Base-by-base conservation (phyloP, 92 coral and sea anemone species). In the Pocillopora grandis region DNA sequence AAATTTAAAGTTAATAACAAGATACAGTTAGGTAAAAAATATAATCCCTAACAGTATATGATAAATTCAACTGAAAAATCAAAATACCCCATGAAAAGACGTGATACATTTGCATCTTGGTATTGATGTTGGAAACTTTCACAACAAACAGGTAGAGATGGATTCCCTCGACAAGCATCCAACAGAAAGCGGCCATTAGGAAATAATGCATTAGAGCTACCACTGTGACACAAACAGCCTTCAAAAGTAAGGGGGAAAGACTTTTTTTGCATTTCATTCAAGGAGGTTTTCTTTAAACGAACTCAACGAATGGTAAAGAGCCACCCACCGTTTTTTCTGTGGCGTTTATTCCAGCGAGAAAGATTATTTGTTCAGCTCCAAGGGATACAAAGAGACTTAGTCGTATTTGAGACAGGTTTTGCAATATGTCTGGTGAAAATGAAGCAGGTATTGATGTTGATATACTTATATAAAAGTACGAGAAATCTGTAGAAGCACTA, bases 141-240 rank as follows among this genome's bases (percentile, higher is more conserved):
- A 75, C 78, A 75, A 58, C 64, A 31, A 75, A 75, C 48, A 75
- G 27, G 69, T 76, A 35, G 37, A 76, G 68, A 17, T 33, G 59
- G 35, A 76, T 59, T 61, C 70, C 68, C 68, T 75, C 64, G 13
- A 49, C 60, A 6, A 49, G 76, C 76, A 49, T 72, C 76, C 61
- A 49, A 35, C 75, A 71, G 56, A 71, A 71, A 14, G 75, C 57
- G 2, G 58, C 56, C 75, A 71, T 71, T 10, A 71, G 19, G 18
- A 36, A 71, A 16, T 52, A 49, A 5, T 72, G 60, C 76, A 72
- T 52, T 6, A 52, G 76, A 52, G 61, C 62, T 10, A 11, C 68
- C 18, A 63, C 68, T 63, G 68, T 19, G 21, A 63, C 68, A 63
- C 68, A 63, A 19, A 18, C 27, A 19, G 9, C n/a, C 68, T 17